phyloP scores from a whole-genome alignment of 2,797 vertebrate genomes.

The Girardinus metallicus region DNA sequence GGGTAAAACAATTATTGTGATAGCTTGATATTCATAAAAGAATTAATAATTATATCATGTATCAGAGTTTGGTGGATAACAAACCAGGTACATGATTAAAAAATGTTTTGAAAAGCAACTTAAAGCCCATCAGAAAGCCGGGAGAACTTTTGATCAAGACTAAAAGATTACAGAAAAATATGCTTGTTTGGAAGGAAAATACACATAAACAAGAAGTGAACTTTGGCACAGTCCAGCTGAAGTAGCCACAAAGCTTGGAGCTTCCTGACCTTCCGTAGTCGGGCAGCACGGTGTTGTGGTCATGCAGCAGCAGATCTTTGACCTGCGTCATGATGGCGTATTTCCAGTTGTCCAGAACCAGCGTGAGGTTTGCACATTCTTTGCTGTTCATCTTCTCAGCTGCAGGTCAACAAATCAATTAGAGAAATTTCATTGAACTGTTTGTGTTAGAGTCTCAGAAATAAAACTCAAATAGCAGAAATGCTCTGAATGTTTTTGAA shows the following conservation, averaged over 20 bases:
- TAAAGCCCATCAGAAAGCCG: neutral
- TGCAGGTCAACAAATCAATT: conserved; percentile 31
- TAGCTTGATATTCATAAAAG: neutral
- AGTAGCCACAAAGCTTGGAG: fast-evolving
- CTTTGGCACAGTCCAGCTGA: neutral
- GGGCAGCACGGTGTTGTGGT: conserved; percentile 87
- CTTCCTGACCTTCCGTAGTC: conserved; percentile 85
- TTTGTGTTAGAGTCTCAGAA: neutral
- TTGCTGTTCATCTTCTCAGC: conserved; percentile 67
- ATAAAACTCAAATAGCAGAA: neutral
- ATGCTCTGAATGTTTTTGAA: neutral
- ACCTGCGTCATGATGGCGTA: conserved; percentile 90
- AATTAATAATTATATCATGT: neutral
- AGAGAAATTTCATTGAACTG: neutral
- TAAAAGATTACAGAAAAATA: neutral
- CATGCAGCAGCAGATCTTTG: conserved; percentile 86
- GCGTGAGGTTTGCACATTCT: conserved; percentile 87
- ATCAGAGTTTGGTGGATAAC: neutral
- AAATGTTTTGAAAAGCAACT: neutral
- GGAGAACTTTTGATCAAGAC: neutral
- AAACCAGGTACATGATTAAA: neutral
- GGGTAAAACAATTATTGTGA: neutral
- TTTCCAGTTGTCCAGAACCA: conserved; percentile 91
- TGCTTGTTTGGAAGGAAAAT: neutral
- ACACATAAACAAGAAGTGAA: neutral